Conservation (phyloP, 1,140 invertebrate species). For the Drosophila arizonae region DNA sequence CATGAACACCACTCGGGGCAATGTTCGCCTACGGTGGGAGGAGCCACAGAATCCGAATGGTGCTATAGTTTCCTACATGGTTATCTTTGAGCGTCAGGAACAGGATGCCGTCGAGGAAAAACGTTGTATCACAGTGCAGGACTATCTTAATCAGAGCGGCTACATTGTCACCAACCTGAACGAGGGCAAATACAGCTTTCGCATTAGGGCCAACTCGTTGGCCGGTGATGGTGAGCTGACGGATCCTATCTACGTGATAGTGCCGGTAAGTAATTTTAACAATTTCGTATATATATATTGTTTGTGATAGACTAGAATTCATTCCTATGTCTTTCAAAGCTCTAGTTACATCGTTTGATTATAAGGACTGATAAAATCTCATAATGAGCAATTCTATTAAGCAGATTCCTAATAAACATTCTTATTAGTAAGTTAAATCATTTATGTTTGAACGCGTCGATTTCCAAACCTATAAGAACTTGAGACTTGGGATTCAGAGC, state of each 20-base stretch:
- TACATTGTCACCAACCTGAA: conserved; percentile 84
- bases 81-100: conserved; percentile 87
- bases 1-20: conserved; percentile 72
- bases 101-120: conserved; percentile 71
- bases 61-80: conserved; percentile 91
- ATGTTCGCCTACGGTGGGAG: conserved; percentile 88
- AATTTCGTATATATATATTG: no score
- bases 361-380: no score
- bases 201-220: conserved; percentile 90
- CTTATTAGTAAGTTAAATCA: no score
- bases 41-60: conserved; percentile 93
- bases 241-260: conserved; percentile 85
- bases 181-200: conserved; percentile 93
- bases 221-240: conserved; percentile 90
- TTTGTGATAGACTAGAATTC: no score
- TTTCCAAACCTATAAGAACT: no score
- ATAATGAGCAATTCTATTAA: no score
- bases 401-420: no score
- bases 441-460: no score
- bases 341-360: no score
- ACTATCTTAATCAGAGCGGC: conserved; percentile 56
- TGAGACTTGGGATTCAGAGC: no score
- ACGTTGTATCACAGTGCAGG: conserved; percentile 83
- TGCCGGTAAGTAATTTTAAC: conserved; percentile 83
- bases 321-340: no score